Evolutionary conservation across 2,113 vertebrate species (phyloP), one percentile per base, ranked within the genome.

Genomic region (Brachypodius melanocephalos): DNA sequence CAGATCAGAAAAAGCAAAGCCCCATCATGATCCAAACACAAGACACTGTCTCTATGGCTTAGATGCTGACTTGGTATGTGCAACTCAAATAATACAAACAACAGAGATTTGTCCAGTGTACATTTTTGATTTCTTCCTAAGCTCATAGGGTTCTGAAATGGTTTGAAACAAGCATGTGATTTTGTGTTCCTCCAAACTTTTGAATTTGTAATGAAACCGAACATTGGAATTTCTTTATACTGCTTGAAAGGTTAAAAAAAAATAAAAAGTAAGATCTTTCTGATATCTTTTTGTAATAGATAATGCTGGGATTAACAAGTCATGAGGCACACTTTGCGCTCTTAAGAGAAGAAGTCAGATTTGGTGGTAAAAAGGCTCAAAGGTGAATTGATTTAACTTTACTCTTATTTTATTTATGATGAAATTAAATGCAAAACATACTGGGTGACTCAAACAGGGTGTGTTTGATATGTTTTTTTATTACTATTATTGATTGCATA

Each of bases 301-400:
- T 99, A 83, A 99, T 99, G 98, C 98, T 99, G 97, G 99, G 99
- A 94, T 98, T 99, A 98, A 99, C 99, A 95, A 99, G 99, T 98
- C 99, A 99, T 29, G 99, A 99, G 97, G 98, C 98, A 89, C 98
- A 99, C 89, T 99, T 99, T 96, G 99, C 99, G 61, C 98, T 99
- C 93, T 98, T 99, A 97, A 98, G 99, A 98, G 99, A 99, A 97
- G 99, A 99, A 97, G 99, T 99, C 89, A 98, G 99, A 88, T 99
- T 99, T 89, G 99, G 99, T 97, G 99, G 99, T 79, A 99, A 99
- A 97, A 99, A 99, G 96, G 97, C 98, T 87, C 99, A 99, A 97
- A 99, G 99, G 99, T 99, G 97, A 96, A 94, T 72, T 91, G 40
- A 83, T 63, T 85, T 85, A 91, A 87, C 18, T 90, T 90, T 78